A percentile compares a stretch with the other conserved stretches of the same genome.
Evolutionary conservation across 2,888 invertebrate species (phyloP).

Genomic region (Drosophila kokeensis): DNA sequence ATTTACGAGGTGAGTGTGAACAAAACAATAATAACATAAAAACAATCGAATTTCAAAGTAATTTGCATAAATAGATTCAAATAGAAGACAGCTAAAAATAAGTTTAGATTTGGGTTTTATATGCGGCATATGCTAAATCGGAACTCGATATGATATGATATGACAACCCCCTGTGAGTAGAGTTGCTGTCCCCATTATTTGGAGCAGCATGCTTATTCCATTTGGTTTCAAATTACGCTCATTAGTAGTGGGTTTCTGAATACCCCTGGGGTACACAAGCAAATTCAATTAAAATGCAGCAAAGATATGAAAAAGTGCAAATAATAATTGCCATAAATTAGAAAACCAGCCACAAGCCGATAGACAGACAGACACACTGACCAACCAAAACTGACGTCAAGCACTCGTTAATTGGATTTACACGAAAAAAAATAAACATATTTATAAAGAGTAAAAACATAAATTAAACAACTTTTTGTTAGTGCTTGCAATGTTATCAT

Average conservation of each 20-base stretch:
- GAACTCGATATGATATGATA: constrained; percentile 14
- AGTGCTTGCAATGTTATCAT: constrained; percentile 25
- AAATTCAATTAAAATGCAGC: constrained; percentile 67
- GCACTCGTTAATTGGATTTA: constrained; percentile 63
- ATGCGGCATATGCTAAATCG: constrained; percentile 40
- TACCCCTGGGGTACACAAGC: constrained; percentile 23
- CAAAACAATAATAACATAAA: constrained; percentile 31
- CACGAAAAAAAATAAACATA: constrained; percentile 40
- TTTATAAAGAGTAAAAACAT: constrained; percentile 27
- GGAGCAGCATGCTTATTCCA: constrained; percentile 29
- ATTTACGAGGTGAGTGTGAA: constrained; percentile 92
- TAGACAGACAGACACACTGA: constrained; percentile 1
- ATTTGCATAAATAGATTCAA: constrained; percentile 70
- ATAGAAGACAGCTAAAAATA: constrained; percentile 23
- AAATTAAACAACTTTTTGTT: constrained; percentile 65
- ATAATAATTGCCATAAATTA: constrained; percentile 74
- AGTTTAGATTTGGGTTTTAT: constrained; percentile 38
- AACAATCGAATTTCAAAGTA: constrained; percentile 32
- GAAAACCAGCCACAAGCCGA: constrained; percentile 42
- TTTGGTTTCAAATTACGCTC: constrained; percentile 36
- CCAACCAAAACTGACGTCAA: constrained; percentile 38
- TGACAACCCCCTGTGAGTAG: constrained; percentile 22
- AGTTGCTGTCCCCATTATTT: constrained; percentile 29
- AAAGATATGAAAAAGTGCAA: constrained; percentile 49
- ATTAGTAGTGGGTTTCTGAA: constrained; percentile 21